phyloP scores from a whole-genome alignment of 1,140 invertebrate genomes.

The Hylyphantes graminicola region DNA sequence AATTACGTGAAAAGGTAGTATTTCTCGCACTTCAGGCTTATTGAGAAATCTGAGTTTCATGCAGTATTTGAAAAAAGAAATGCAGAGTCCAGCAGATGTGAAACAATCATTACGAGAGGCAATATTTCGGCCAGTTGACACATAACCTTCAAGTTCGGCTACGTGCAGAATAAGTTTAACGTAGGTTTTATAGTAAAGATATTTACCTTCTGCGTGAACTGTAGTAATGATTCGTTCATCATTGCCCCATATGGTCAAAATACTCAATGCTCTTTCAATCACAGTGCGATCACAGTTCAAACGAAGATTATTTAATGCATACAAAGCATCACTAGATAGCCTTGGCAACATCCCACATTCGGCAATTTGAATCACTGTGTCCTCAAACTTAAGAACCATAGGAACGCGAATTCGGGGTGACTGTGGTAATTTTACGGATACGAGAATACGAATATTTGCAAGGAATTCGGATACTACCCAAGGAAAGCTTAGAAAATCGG shows the following conservation, averaged over 20 bases:
- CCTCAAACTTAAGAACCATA: not conserved
- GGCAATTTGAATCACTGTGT: not conserved
- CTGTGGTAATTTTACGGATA: not conserved
- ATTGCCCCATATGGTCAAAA: slow-evolving; percentile 31
- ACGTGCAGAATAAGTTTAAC: slow-evolving; percentile 19
- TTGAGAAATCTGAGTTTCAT: slow-evolving; percentile 32
- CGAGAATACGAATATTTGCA: not conserved
- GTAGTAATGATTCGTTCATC: slow-evolving; percentile 9
- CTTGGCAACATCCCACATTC: not conserved
- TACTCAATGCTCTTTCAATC: slow-evolving; percentile 30
- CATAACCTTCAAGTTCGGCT: slow-evolving; percentile 19
- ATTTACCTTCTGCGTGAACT: not conserved
- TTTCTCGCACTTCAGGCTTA: not conserved
- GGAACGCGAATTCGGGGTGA: not conserved
- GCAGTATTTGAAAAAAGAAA: slow-evolving; percentile 46
- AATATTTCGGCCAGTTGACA: not conserved
- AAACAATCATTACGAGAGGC: not conserved
- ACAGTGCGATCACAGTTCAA: not conserved
- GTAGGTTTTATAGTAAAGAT: slow-evolving; percentile 20
- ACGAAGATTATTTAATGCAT: not conserved
- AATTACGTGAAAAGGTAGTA: slow-evolving; percentile 30
- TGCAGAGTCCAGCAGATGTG: slow-evolving; percentile 11
- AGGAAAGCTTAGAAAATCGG: slow-evolving; percentile 46
- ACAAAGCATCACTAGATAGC: not conserved
- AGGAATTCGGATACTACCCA: slow-evolving; percentile 34